Evolutionary conservation across 2,797 vertebrate genomes (phyloP).

Genomic region (Karalla daura): DNA sequence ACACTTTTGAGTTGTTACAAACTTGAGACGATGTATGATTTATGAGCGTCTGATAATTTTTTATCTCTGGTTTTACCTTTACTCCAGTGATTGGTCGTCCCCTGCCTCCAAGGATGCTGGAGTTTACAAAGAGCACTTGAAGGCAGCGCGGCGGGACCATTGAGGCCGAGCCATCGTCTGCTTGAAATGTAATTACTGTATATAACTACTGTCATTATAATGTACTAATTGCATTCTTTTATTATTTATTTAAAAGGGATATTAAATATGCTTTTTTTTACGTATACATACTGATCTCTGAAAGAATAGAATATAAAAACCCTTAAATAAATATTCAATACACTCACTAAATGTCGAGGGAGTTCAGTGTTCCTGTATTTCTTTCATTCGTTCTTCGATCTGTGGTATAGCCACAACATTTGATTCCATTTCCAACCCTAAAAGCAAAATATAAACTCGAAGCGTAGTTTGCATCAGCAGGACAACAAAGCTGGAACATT

Average conservation of each 20-base stretch:
- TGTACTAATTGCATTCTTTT: too few species aligned
- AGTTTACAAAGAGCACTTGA: constrained; percentile 7
- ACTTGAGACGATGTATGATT: too few species aligned
- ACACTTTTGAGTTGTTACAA: too few species aligned
- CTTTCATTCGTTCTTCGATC: background rate
- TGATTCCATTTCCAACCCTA: background rate
- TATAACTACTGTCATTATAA: background rate
- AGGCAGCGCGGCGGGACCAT: background rate
- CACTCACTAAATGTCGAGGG: too few species aligned
- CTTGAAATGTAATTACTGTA: background rate
- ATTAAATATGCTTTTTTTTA: too few species aligned
- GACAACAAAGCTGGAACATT: rapidly evolving
- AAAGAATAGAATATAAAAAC: too few species aligned
- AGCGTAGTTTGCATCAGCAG: background rate
- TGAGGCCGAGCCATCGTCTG: background rate
- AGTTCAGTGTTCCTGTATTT: background rate
- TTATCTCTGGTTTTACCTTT: background rate
- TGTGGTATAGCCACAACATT: too few species aligned
- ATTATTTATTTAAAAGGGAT: too few species aligned
- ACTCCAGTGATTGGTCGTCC: background rate
- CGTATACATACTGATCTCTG: too few species aligned
- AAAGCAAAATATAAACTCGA: background rate
- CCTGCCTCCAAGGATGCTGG: background rate
- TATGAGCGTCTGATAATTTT: too few species aligned
- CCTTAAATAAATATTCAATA: background rate